Conservation (phyloP, 2,888 invertebrate species). For the Ectropis crepuscularia region DNA sequence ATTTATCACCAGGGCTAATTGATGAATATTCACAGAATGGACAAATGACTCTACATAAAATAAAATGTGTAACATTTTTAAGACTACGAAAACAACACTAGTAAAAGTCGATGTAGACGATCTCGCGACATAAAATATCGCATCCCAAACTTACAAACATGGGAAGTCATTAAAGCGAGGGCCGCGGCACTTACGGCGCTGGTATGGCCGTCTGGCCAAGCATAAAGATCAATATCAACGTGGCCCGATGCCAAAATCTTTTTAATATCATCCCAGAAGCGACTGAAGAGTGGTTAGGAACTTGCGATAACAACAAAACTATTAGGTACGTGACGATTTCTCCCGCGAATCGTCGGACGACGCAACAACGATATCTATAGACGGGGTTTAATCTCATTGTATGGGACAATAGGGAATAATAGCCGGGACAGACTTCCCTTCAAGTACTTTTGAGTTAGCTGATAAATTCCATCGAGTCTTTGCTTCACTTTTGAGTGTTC, state of each 20-base stretch:
- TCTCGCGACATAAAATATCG: slow-evolving; percentile 70
- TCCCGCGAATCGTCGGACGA: slow-evolving; percentile 59
- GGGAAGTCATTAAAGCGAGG: slow-evolving; percentile 81
- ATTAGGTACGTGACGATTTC: slow-evolving; percentile 71
- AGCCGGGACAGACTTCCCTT: slow-evolving; percentile 65
- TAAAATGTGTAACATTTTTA: slow-evolving; percentile 43
- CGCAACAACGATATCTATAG: slow-evolving; percentile 58
- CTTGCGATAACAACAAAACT: slow-evolving; percentile 81
- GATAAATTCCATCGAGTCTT: slow-evolving; percentile 68
- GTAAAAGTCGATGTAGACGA: slow-evolving; percentile 62
- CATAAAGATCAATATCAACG: slow-evolving; percentile 83
- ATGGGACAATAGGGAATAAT: slow-evolving; percentile 76
- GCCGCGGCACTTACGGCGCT: slow-evolving; percentile 76
- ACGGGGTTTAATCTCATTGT: slow-evolving; percentile 78
- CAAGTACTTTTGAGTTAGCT: slow-evolving; percentile 72
- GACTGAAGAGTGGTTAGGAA: slow-evolving; percentile 74
- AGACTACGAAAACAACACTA: slow-evolving; percentile 60
- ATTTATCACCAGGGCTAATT: slow-evolving; percentile 34
- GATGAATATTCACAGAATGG: slow-evolving; percentile 41
- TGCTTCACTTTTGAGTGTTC: slow-evolving; percentile 66
- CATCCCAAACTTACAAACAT: slow-evolving; percentile 76
- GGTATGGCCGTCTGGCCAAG: slow-evolving; percentile 79
- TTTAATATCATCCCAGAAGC: slow-evolving; percentile 81
- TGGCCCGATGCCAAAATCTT: slow-evolving; percentile 83
- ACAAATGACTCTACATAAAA: slow-evolving; percentile 41